These are phyloP conservation scores for Drosophila grimshawi DNA, from an alignment of 1,140 invertebrate genomes.

Conservation along the genomic window DNA sequence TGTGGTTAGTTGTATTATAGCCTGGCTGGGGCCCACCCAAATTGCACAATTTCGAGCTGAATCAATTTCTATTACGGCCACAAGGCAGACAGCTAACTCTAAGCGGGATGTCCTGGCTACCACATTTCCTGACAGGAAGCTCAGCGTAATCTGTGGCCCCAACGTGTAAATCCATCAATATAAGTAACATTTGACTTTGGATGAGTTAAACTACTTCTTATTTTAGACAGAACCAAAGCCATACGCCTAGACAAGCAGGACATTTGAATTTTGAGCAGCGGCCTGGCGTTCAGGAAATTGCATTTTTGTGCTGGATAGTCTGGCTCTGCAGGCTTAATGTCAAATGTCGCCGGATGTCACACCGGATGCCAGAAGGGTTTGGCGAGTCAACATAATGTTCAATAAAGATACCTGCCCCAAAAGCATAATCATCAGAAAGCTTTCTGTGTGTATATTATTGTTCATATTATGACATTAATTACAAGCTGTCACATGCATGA, in stretches of 20 bases:
- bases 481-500: constrained; percentile 65
- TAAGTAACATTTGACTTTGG: constrained; percentile 36
- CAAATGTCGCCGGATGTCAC: constrained; percentile 55
- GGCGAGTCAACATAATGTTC: constrained; percentile 22
- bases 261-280: constrained; percentile 35
- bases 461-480: constrained; percentile 60
- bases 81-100: constrained; percentile 37
- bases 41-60: constrained; percentile 80
- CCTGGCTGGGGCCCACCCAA: constrained; percentile 56
- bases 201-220: constrained; percentile 28
- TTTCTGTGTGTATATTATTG: not conserved
- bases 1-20: constrained; percentile 22
- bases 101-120: constrained; percentile 66
- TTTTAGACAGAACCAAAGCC: constrained; percentile 43
- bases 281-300: constrained; percentile 63
- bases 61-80: constrained; percentile 73
- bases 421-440: not conserved
- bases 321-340: constrained; percentile 31
- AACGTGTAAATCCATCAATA: constrained; percentile 71
- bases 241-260: constrained; percentile 11
- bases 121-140: constrained; percentile 70
- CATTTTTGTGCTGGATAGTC: constrained; percentile 54
- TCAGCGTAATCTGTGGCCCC: constrained; percentile 14
- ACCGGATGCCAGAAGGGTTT: constrained; percentile 31
- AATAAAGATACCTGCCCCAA: constrained; percentile 6